Conservation (phyloP, 92 coral and sea anemone species). For the Epizoanthus scotinus region DNA sequence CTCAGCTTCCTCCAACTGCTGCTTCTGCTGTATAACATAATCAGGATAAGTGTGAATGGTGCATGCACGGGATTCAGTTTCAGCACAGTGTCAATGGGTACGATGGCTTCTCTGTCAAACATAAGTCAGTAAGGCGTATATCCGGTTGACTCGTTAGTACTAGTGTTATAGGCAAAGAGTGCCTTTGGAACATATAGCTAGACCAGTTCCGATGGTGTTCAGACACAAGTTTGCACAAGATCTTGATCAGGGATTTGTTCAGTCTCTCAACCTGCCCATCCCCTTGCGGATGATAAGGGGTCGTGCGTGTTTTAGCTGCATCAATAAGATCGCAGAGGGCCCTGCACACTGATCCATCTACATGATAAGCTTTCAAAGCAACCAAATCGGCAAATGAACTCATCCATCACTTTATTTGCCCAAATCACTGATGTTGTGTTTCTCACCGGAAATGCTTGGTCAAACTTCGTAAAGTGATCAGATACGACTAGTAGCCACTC, state of each 20-base stretch:
- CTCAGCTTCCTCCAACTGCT: too few species aligned
- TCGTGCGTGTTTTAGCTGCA: conserved; percentile 30
- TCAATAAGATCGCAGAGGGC: conserved; percentile 43
- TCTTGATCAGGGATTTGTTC: conserved; percentile 40
- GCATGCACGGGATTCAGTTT: too few species aligned
- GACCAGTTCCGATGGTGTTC: too few species aligned
- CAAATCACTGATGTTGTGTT: conserved; percentile 38
- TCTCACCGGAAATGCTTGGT: conserved; percentile 37
- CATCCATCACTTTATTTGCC: conserved; percentile 46
- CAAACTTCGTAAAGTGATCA: conserved; percentile 50
- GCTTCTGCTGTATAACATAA: too few species aligned
- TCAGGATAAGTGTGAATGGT: too few species aligned
- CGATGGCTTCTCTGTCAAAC: too few species aligned
- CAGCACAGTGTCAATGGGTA: too few species aligned
- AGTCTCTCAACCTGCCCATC: conserved; percentile 49
- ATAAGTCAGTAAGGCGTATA: too few species aligned
- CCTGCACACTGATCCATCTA: not conserved
- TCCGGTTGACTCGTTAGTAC: too few species aligned
- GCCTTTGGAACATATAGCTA: too few species aligned
- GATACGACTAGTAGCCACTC: conserved; percentile 56
- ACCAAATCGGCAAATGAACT: conserved; percentile 41
- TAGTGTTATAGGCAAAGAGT: too few species aligned
- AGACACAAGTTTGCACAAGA: conserved; percentile 40
- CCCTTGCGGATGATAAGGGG: conserved; percentile 28
- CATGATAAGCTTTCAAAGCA: too few species aligned